phyloP scores from a whole-genome alignment of 2,797 vertebrate species.

The Rhinatrema bivittatum region DNA sequence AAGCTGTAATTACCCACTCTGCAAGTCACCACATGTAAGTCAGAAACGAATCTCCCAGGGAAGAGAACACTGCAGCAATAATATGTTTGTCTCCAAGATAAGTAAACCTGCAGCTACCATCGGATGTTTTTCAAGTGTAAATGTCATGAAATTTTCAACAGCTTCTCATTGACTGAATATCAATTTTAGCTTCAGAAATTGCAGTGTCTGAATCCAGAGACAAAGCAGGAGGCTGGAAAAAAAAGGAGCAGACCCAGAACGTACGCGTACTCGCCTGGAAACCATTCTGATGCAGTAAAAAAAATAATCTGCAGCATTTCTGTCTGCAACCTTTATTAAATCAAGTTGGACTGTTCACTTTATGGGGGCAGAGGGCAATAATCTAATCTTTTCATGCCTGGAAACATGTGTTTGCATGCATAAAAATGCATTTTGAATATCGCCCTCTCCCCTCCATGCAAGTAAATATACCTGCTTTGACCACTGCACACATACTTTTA shows the following conservation, averaged over 20 bases:
- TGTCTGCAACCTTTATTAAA: no score
- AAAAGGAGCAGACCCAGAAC: constrained; percentile 37
- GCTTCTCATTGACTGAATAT: constrained; percentile 29
- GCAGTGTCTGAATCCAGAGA: constrained; percentile 23
- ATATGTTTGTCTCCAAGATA: constrained; percentile 68
- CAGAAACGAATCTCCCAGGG: constrained; percentile 53
- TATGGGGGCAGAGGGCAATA: no score
- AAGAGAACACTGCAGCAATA: constrained; percentile 21
- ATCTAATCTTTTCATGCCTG: no score
- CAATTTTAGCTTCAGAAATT: constrained; percentile 28
- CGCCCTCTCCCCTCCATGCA: no score
- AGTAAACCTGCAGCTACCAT: constrained; percentile 56
- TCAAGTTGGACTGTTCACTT: no score
- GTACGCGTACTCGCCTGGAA: no score
- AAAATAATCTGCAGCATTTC: no score
- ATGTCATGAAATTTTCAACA: constrained; percentile 40
- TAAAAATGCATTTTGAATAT: no score
- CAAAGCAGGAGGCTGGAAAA: constrained; percentile 25
- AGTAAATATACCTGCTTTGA: no score
- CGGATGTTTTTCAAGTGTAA: constrained; percentile 45
- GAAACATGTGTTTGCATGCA: no score
- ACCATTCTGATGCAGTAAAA: no score
- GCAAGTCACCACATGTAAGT: constrained; percentile 52
- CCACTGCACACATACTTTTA: no score
- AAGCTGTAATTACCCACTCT: constrained; percentile 65